These are phyloP conservation scores for Pica pica DNA, from an alignment of 2,113 vertebrate genomes.

Conservation along the genomic window DNA sequence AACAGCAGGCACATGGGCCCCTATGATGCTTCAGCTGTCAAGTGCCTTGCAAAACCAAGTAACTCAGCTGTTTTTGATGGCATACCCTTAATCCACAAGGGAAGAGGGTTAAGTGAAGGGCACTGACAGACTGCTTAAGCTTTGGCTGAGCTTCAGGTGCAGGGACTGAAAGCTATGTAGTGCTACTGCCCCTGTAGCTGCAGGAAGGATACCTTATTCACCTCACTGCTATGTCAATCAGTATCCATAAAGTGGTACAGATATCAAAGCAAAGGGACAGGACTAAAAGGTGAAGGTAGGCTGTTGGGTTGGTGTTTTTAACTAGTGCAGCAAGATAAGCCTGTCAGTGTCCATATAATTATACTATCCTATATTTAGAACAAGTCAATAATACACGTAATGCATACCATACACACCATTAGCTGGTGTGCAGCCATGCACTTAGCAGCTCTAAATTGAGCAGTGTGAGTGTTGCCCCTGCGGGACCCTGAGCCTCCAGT, in stretches of 20 bases:
- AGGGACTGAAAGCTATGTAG: neutral
- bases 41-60: neutral
- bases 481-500: neutral
- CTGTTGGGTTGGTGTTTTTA: neutral
- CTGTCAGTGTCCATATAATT: neutral
- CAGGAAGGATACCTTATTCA: neutral
- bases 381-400: neutral
- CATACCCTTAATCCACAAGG: neutral
- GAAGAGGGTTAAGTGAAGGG: neutral
- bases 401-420: neutral
- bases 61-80: neutral
- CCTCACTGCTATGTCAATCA: rapidly evolving
- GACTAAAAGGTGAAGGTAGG: neutral
- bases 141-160: neutral
- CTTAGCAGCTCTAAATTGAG: neutral
- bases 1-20: neutral
- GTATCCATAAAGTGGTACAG: neutral
- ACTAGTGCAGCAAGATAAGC: neutral
- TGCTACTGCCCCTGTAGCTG: neutral
- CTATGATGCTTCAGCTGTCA: neutral
- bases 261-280: neutral
- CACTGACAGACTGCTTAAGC: neutral
- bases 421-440: neutral
- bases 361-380: neutral
- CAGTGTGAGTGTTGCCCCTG: neutral